These are phyloP conservation scores for Ochotona princeps DNA, from an alignment of 2,113 vertebrate species.

Conservation along the genomic window DNA sequence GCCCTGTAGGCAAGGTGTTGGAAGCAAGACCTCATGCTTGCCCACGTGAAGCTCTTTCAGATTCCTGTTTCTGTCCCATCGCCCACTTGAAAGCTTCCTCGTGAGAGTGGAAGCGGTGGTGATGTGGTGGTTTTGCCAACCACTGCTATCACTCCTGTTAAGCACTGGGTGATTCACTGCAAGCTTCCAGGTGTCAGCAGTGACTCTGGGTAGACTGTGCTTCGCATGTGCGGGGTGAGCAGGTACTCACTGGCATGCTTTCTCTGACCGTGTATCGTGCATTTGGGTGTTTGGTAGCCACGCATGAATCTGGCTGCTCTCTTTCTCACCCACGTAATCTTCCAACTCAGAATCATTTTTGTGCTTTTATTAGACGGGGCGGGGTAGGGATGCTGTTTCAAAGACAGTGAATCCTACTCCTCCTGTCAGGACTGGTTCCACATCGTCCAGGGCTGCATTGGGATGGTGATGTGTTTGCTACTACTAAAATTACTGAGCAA, in stretches of 20 bases:
- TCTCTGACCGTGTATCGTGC: neutral
- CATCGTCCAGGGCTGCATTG: neutral
- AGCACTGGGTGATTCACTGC: neutral
- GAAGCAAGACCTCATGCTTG: neutral
- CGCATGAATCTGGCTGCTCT: neutral
- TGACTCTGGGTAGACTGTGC: too few relatives aligned
- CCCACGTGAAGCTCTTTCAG: neutral
- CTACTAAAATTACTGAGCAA: neutral
- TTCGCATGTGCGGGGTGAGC: neutral
- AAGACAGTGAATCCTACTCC: too few relatives aligned
- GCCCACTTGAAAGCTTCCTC: neutral
- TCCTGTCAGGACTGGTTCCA: neutral
- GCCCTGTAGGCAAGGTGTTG: neutral
- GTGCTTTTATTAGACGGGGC: neutral
- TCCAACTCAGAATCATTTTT: neutral
- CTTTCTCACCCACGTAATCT: neutral
- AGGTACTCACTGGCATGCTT: neutral
- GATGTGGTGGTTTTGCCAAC: neutral
- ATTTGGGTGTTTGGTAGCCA: neutral
- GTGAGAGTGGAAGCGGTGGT: neutral
- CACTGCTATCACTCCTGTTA: neutral
- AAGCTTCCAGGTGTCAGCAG: neutral
- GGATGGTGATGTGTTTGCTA: neutral
- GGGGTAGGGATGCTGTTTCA: too few relatives aligned
- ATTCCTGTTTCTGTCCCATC: neutral